Percentiles rank a stretch among this genome's conserved stretches.
Conservation (phyloP, 2,113 vertebrate genomes). For the Brachypodius melanocephalos region DNA sequence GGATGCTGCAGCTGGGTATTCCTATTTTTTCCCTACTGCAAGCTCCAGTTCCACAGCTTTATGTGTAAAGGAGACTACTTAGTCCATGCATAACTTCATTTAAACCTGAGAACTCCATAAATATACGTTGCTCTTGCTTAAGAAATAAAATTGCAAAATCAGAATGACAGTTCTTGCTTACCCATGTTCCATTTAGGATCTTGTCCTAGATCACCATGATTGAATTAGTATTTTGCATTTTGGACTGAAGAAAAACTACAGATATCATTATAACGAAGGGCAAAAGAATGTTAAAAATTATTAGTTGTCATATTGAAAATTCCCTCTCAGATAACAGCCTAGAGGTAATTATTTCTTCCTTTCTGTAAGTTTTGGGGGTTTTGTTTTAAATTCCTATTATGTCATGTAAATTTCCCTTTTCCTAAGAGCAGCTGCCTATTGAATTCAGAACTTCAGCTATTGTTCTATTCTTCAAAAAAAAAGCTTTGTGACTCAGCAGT, state of each 20-base stretch:
- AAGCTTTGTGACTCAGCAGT: constrained; percentile 24
- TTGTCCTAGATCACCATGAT: neutral
- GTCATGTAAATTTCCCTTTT: neutral
- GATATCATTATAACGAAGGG: neutral
- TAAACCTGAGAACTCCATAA: neutral
- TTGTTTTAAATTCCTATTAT: neutral
- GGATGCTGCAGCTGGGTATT: neutral
- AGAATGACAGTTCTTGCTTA: neutral
- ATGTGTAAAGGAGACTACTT: neutral
- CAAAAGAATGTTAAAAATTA: neutral
- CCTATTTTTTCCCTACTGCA: neutral
- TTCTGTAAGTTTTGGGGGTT: neutral
- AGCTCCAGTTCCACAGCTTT: neutral
- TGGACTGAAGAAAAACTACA: neutral
- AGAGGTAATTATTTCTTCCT: constrained; percentile 15
- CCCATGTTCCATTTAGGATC: neutral
- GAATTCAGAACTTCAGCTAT: constrained; percentile 12
- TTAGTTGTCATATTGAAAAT: constrained; percentile 5
- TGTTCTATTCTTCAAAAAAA: constrained; percentile 8
- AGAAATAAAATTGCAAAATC: neutral
- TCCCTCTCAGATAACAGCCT: neutral
- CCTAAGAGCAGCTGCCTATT: neutral
- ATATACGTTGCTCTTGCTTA: neutral
- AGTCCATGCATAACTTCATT: neutral
- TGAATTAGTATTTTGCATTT: neutral